A percentile compares a stretch with the other conserved stretches of the same genome.
Evolutionary conservation across 2,797 vertebrate species (phyloP).

Genomic region (Poecilia wingei): DNA sequence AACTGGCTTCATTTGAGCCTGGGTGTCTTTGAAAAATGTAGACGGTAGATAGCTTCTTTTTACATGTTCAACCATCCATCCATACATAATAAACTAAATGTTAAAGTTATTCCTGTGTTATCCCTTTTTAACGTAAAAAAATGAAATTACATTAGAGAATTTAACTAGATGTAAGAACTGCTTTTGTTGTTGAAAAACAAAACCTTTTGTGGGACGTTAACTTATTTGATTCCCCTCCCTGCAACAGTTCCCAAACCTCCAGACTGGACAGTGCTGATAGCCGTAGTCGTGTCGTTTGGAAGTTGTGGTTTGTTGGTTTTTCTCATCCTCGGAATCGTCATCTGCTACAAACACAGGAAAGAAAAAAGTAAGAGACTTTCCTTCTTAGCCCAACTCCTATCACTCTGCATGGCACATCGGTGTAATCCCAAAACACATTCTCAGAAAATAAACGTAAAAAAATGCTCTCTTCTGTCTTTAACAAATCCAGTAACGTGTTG

Average conservation of each 20-base stretch:
- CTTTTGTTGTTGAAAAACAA: neutral
- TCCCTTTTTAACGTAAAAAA: neutral
- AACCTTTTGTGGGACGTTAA: accelerated
- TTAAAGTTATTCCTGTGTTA: no score
- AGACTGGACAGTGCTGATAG: conserved; percentile 79
- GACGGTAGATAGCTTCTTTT: neutral
- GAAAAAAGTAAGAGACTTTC: conserved; percentile 61
- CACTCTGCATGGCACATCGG: neutral
- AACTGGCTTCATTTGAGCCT: neutral
- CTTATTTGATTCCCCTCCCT: neutral
- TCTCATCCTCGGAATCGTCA: conserved; percentile 72
- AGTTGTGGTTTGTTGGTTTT: conserved; percentile 72
- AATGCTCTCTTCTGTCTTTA: neutral
- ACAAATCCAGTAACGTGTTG: neutral
- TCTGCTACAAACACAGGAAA: conserved; percentile 72
- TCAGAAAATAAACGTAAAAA: neutral
- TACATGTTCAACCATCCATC: neutral
- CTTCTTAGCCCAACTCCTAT: no score
- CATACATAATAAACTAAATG: no score
- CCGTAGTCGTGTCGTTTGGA: conserved; percentile 71
- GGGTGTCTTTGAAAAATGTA: neutral
- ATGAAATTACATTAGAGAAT: neutral
- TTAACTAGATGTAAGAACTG: neutral
- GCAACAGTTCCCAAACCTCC: conserved; percentile 57
- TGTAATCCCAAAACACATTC: neutral